phyloP scores from a whole-genome alignment of 2,113 vertebrate genomes.

The Aspiorhynchus laticeps region DNA sequence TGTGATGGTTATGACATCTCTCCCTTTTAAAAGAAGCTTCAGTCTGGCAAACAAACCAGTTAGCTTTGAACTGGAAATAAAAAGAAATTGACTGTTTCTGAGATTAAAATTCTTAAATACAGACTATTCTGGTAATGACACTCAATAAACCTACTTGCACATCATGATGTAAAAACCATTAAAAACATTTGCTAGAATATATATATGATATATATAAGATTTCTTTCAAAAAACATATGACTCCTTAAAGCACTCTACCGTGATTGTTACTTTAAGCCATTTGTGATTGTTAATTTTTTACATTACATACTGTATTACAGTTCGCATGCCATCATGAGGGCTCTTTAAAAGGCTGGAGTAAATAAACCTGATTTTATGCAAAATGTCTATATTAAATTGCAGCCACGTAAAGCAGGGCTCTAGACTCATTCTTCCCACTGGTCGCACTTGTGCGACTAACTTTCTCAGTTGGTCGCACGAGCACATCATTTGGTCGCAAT shows the following conservation, averaged over 20 bases:
- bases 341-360: background rate
- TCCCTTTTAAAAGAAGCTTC: background rate
- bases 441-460: no score
- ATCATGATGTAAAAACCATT: background rate
- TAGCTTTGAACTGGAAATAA: background rate
- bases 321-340: background rate
- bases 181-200: background rate
- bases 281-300: background rate
- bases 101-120: background rate
- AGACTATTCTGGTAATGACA: background rate
- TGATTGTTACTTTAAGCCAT: background rate
- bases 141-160: background rate
- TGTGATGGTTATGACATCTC: background rate
- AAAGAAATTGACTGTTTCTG: background rate
- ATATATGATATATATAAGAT: background rate
- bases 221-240: no score
- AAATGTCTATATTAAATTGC: background rate
- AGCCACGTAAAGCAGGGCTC: background rate
- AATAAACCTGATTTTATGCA: background rate
- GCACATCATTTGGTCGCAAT: no score
- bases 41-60: background rate
- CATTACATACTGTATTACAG: background rate
- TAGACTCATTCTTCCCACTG: no score
- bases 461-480: no score
- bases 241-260: background rate